Evolutionary conservation across 2,113 vertebrate species (phyloP).

Genomic region (Maccullochella peelii): DNA sequence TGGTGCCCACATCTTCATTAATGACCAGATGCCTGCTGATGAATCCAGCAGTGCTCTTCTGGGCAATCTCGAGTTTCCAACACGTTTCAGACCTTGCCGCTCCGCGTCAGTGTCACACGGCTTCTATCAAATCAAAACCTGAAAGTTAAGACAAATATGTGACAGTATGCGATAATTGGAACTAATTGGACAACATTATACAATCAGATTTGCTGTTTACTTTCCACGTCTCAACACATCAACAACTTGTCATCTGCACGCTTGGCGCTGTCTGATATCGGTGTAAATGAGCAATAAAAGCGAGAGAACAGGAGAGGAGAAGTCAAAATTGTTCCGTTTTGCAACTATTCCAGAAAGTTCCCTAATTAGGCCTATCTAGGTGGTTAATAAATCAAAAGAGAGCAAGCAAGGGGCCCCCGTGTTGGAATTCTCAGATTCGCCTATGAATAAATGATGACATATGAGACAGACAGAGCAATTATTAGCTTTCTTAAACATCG

Average conservation of each 20-base stretch:
- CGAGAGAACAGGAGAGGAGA: background rate
- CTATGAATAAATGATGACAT: slow-evolving; percentile 77
- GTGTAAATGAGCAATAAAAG: slow-evolving; percentile 65
- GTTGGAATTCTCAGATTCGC: slow-evolving; percentile 57
- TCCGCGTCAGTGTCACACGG: background rate
- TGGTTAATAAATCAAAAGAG: slow-evolving; percentile 73
- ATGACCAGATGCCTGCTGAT: slow-evolving; percentile 47
- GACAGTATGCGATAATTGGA: slow-evolving; percentile 67
- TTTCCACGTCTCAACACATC: slow-evolving; percentile 48
- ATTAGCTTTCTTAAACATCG: slow-evolving; percentile 79
- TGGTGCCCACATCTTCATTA: slow-evolving; percentile 45
- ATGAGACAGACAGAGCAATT: slow-evolving; percentile 75
- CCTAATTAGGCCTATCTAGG: slow-evolving; percentile 70
- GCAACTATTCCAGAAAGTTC: slow-evolving; percentile 66
- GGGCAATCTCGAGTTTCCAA: slow-evolving; percentile 20
- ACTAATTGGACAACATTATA: slow-evolving; percentile 70
- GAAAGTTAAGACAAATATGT: slow-evolving; percentile 53
- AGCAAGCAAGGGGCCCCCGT: slow-evolving; percentile 1
- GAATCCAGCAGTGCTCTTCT: slow-evolving; percentile 35
- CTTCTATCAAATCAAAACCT: slow-evolving; percentile 40
- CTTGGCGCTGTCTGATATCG: slow-evolving; percentile 30
- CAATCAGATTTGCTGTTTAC: slow-evolving; percentile 62
- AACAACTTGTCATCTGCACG: slow-evolving; percentile 57
- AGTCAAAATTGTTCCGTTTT: slow-evolving; percentile 13
- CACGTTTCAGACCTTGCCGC: slow-evolving; percentile 5